Percentiles rank a stretch among this genome's conserved stretches.
Evolutionary conservation across 2,888 invertebrate genomes (phyloP).

Genomic region (Ethmia dodecea): DNA sequence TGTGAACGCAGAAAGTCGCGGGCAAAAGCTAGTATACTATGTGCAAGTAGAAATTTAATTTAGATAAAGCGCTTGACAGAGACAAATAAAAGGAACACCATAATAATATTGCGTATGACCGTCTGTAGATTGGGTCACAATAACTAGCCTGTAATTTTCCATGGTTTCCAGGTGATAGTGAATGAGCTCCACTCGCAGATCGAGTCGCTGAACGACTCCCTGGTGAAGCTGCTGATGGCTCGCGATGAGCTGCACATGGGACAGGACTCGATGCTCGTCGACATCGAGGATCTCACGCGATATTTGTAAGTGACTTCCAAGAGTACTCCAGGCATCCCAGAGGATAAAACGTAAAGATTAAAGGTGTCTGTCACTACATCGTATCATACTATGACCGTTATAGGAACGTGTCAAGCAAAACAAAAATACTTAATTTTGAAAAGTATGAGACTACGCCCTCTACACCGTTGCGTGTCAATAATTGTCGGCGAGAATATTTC

Average conservation of each 20-base stretch:
- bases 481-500: too few relatives aligned
- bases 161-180: conserved; percentile 86
- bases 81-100: too few relatives aligned
- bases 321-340: too few relatives aligned
- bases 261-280: conserved; percentile 97
- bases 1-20: background rate
- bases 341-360: too few relatives aligned
- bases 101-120: too few relatives aligned
- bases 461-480: too few relatives aligned
- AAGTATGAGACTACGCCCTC: too few relatives aligned
- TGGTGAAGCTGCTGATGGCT: conserved; percentile 93
- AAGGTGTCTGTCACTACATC: too few relatives aligned
- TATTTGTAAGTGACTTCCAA: conserved; percentile 82
- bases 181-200: conserved; percentile 97
- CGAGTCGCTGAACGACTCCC: conserved; percentile 92
- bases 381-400: too few relatives aligned
- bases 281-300: conserved; percentile 96
- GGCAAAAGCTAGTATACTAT: background rate
- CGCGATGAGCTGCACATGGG: conserved; percentile 98
- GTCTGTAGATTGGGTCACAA: background rate
- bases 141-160: background rate
- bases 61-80: background rate
- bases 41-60: background rate
- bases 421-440: too few relatives aligned
- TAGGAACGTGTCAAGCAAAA: too few relatives aligned